Base-by-base conservation (phyloP, 2,113 vertebrate genomes). In the Pterocles gutturalis region DNA sequence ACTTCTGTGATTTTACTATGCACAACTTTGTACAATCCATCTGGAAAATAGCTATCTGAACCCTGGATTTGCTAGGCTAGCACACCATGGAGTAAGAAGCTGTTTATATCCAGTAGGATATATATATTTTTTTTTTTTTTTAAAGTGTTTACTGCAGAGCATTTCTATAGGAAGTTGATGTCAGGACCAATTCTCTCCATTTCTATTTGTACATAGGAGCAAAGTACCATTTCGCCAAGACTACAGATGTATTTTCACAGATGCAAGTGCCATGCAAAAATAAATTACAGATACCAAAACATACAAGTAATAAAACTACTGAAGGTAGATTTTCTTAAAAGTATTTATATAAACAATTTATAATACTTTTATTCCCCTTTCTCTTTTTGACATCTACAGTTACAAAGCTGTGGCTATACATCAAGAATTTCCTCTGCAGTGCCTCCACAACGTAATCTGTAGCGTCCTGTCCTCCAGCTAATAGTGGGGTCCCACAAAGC, bases 401-500 rank as follows among this genome's bases (percentile, higher is more conserved):
- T 97, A 95, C 87, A 97, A 92, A 96, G 93, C 87, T 96, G 94
- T 72, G 28, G 97, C 97, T 98, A 99, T 95, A 99, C 99, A 12
- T 99, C 99, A 12, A 99, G 98, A 93, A 99, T 99, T 97, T 99
- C 99, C 92, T 99, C 99, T 2, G 99, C 99, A 6, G 99, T 99
- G 83, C 99, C 99, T 48, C 99, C 99, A 38, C 99, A 99, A 93
- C 99, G 99, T 87, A 99, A 97, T 18, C 99, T 98, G 97, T 99
- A 99, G 43, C 99, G 99, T 21, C 99, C 99, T 18, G 99, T 99
- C 96, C 99, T 99, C 99, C 99, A 99, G 98, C 99, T 99, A 98
- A 99, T 99, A 6, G 99, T 99, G 19, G 99, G 99, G 96, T 99
- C 99, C 99, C 99, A 99, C 62, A 99, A 98, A 26, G 99, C 99